A percentile compares a stretch with the other conserved stretches of the same genome.
Conservation (phyloP, 2,113 vertebrate species). For the Ciconia maguari region DNA sequence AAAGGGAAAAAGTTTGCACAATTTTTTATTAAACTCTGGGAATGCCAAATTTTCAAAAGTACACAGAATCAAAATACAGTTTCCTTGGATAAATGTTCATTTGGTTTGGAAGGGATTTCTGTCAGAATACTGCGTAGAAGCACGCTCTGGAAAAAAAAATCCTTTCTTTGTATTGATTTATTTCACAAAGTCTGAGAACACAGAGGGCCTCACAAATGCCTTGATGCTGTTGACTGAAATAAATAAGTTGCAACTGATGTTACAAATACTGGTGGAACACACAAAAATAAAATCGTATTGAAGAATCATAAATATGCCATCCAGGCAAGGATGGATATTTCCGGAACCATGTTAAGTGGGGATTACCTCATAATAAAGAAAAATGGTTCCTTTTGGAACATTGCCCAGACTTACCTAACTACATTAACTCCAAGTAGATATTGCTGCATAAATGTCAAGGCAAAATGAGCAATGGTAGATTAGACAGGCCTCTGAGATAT, state of each 20-base stretch:
- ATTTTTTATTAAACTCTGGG: neutral
- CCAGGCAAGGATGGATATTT: neutral
- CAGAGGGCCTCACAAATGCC: neutral
- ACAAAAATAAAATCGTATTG: neutral
- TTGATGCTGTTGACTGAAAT: neutral
- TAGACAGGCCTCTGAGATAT: neutral
- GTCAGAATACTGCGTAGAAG: neutral
- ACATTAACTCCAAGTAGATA: neutral
- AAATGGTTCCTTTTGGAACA: neutral
- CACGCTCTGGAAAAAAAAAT: fast-evolving
- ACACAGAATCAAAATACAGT: neutral
- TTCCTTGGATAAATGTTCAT: neutral
- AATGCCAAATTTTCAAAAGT: neutral
- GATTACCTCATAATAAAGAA: neutral
- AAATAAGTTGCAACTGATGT: neutral
- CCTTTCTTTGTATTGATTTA: neutral
- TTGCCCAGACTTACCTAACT: neutral
- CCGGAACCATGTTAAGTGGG: neutral
- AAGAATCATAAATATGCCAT: neutral
- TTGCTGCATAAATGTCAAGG: neutral
- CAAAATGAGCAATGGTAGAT: neutral
- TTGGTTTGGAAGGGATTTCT: neutral
- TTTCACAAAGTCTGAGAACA: neutral
- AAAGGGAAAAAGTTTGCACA: neutral
- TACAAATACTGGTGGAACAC: neutral